phyloP scores from a whole-genome alignment of 2,888 invertebrate species.

The Pyrocoelia pectoralis region DNA sequence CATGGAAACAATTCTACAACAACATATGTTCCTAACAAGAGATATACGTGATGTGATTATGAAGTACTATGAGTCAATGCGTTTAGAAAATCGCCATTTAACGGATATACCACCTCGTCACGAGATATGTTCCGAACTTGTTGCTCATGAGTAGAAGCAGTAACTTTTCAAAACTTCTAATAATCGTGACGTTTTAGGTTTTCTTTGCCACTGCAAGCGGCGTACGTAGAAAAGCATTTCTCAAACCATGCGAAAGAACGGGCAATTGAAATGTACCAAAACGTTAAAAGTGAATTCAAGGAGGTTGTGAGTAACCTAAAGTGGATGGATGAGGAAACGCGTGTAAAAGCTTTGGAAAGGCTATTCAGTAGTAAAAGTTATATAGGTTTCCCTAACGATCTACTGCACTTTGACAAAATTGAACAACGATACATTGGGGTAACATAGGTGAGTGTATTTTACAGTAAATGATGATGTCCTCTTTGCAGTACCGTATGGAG shows the following conservation, averaged over 20 bases:
- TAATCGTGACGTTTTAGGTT: conserved; percentile 22
- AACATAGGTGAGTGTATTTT: not conserved
- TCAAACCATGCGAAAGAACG: conserved; percentile 47
- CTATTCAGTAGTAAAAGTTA: conserved; percentile 49
- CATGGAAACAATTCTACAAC: conserved; percentile 51
- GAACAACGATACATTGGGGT: conserved; percentile 34
- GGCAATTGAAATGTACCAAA: conserved; percentile 49
- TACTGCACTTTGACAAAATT: conserved; percentile 29
- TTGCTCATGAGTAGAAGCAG: conserved; percentile 34
- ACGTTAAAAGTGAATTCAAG: conserved; percentile 53
- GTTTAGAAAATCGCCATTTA: not conserved
- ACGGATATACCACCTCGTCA: conserved; percentile 29
- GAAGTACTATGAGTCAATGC: conserved; percentile 39
- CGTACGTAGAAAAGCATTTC: conserved; percentile 52
- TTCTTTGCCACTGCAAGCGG: conserved; percentile 41
- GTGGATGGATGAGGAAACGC: conserved; percentile 55
- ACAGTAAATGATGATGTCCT: not conserved
- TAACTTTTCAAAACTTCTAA: not conserved
- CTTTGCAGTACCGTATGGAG: conserved; percentile 36
- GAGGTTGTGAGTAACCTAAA: conserved; percentile 47
- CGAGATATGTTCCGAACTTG: conserved; percentile 33
- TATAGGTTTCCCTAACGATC: conserved; percentile 48
- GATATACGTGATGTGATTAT: conserved; percentile 46
- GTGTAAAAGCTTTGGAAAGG: conserved; percentile 49
- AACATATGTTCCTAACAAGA: conserved; percentile 50